These are phyloP conservation scores for Heliconius cydno DNA, from an alignment of 2,888 invertebrate species.

Conservation along the genomic window DNA sequence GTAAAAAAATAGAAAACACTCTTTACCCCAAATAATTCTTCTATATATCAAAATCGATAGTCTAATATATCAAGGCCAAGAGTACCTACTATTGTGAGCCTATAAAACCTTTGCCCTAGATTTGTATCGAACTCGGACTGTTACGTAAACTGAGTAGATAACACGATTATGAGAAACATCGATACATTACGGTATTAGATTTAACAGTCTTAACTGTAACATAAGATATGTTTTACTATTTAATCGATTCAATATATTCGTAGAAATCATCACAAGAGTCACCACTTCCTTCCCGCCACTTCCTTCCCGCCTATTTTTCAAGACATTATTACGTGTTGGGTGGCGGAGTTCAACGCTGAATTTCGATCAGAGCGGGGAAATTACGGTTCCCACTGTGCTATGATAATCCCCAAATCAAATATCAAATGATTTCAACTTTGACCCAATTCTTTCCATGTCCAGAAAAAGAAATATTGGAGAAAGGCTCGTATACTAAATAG, in stretches of 20 bases:
- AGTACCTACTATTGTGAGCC: conserved; percentile 1
- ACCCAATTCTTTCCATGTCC: background rate
- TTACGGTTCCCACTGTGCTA: background rate
- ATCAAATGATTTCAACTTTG: background rate
- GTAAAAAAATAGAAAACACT: background rate
- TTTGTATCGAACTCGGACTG: conserved; percentile 17
- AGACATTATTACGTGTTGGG: background rate
- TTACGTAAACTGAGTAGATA: conserved; percentile 26
- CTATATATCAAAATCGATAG: background rate
- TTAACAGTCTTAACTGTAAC: background rate
- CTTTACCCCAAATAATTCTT: background rate
- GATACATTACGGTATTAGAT: background rate
- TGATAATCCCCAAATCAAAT: background rate
- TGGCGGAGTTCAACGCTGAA: background rate
- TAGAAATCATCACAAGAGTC: background rate
- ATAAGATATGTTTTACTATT: background rate
- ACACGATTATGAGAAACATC: conserved; percentile 23
- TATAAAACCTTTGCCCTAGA: conserved; percentile 25
- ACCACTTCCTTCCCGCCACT: background rate
- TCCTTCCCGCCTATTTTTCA: background rate
- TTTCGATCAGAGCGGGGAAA: background rate
- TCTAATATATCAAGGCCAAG: background rate
- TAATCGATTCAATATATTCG: background rate
- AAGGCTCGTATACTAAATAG: background rate
- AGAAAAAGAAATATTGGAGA: background rate